These are phyloP conservation scores for Sepiola atlantica DNA, from an alignment of 2,888 invertebrate genomes.

Conservation along the genomic window DNA sequence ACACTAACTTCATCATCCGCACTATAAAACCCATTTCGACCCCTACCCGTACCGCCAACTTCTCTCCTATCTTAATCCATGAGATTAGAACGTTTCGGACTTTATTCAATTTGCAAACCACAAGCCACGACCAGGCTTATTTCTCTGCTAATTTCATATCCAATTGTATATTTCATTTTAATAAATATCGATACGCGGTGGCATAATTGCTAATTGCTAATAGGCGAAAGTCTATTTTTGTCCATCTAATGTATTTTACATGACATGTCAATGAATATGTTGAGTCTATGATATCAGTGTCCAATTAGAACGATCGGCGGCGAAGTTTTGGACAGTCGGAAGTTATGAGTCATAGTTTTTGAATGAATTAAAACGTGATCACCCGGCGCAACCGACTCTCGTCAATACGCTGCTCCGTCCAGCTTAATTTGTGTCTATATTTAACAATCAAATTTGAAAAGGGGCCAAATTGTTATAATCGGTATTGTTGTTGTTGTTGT, in stretches of 20 bases:
- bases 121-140: not conserved
- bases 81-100: not conserved
- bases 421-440: slow-evolving; percentile 19
- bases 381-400: not conserved
- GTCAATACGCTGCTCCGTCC: not conserved
- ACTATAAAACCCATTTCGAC: no score
- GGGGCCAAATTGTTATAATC: not conserved
- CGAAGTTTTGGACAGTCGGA: not conserved
- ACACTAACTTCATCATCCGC: no score
- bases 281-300: not conserved
- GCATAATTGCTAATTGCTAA: not conserved
- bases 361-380: not conserved
- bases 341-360: not conserved
- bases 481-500: not conserved
- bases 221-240: not conserved
- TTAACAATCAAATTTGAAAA: not conserved
- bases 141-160: not conserved
- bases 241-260: slow-evolving; percentile 20
- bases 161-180: not conserved
- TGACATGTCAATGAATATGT: slow-evolving; percentile 32
- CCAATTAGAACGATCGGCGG: not conserved
- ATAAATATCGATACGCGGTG: not conserved
- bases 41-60: no score
- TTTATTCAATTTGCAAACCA: not conserved
- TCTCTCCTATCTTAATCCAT: not conserved